Conservation (phyloP, 2,797 vertebrate genomes). For the Melanogrammus aeglefinus region DNA sequence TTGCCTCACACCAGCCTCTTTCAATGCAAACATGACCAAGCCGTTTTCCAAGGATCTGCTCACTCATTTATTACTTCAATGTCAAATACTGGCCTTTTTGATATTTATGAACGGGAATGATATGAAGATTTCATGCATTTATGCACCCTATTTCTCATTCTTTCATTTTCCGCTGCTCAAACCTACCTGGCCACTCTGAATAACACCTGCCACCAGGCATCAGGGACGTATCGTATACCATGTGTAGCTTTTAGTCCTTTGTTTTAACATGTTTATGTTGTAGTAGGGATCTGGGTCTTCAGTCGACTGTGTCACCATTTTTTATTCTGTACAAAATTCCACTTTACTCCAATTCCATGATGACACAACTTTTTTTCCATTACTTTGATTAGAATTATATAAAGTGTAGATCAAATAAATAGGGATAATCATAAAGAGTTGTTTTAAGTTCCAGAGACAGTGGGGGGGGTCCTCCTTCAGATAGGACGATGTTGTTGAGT, state of each 20-base stretch:
- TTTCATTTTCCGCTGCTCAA: too few relatives aligned
- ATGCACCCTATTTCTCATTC: too few relatives aligned
- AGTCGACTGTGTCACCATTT: neutral
- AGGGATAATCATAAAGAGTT: neutral
- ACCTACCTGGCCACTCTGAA: neutral
- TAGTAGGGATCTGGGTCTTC: too few relatives aligned
- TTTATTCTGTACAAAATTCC: neutral
- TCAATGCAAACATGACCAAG: neutral
- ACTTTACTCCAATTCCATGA: too few relatives aligned
- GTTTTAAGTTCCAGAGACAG: neutral
- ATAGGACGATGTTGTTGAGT: neutral
- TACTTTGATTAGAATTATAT: neutral
- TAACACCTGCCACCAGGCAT: neutral
- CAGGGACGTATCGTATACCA: neutral
- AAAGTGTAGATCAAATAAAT: neutral
- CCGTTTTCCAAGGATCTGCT: neutral
- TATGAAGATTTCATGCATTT: too few relatives aligned
- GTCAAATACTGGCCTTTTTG: neutral
- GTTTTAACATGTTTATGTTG: neutral
- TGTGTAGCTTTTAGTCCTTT: neutral
- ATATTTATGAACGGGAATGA: neutral
- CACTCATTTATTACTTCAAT: neutral
- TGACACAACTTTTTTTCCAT: too few relatives aligned
- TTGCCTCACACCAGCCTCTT: neutral
- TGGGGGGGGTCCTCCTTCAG: neutral